Base-by-base conservation (phyloP, 2,113 vertebrate species). In the Gulo gulo region DNA sequence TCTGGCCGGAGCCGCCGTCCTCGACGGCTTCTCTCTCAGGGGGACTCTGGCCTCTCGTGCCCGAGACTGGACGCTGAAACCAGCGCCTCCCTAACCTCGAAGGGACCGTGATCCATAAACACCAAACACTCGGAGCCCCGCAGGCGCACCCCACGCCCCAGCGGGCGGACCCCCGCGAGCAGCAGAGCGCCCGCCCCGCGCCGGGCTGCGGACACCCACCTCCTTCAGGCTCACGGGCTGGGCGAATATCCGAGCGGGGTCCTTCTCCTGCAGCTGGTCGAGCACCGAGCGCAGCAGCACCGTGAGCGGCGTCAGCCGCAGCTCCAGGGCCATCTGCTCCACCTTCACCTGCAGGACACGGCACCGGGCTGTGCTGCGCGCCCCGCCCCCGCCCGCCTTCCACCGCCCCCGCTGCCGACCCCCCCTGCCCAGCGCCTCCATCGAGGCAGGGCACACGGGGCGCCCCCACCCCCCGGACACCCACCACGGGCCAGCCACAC, bases 181-280 rank as follows among this genome's bases (percentile, higher is more conserved):
- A 47, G 67, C 92, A 20, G 31, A 2, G 21, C 7, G 24, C 18
- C 7, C 23, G 45, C 34, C 55, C 78, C 7, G 2, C 0, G 18
- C 34, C 18, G 16, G 10, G 18, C 0, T 8, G n/a, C 0, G 36
- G 2, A 15, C 42, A 97, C 98, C 92, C 69, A 99, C 99, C 99
- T 99, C 99, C 96, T 97, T 99, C 91, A 99, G 98, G 98, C 99
- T 99, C 47, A 99, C 99, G 1, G 99, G 99, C 97, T 99, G 99
- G 69, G 99, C 98, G 97, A 99, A 99, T 98, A 99, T 99, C 88
- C 98, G 99, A 50, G 99, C 99, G 73, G 99, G 99, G 99, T 99
- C 99, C 98, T 99, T 99, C 24, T 99, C 99, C 97, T 99, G 99
- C 55, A 99, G 98, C 97, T 99, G 99, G 85, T 99, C 99, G 98